Conservation (phyloP, 2,888 invertebrate species). For the Drosophila fungiperda region DNA sequence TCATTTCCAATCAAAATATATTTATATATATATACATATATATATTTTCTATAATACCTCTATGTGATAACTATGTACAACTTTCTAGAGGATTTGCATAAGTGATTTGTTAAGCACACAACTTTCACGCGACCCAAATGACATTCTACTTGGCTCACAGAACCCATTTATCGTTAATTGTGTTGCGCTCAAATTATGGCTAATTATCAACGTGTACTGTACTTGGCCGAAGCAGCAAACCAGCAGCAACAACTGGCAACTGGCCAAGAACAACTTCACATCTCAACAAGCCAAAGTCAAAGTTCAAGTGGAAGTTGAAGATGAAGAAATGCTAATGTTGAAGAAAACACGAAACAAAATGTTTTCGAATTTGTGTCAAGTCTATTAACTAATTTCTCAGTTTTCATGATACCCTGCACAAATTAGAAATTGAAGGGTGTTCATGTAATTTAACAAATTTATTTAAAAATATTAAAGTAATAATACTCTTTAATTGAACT, state of each 20-base stretch:
- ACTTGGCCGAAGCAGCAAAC: neutral
- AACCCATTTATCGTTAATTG: constrained; percentile 43
- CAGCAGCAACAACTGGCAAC: neutral
- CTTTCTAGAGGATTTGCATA: constrained; percentile 70
- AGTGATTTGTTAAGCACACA: constrained; percentile 43
- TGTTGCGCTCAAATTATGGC: constrained; percentile 36
- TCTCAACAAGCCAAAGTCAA: neutral
- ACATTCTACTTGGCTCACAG: constrained; percentile 38
- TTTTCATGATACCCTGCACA: constrained; percentile 15
- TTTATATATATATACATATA: constrained; percentile 8
- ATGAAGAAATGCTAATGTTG: constrained; percentile 59
- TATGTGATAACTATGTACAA: constrained; percentile 22
- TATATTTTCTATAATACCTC: neutral
- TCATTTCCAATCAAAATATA: constrained; percentile 32
- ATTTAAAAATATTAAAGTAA: too few species aligned
- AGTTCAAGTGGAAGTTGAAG: constrained; percentile 23
- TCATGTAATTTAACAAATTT: too few species aligned
- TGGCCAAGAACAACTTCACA: constrained; percentile 14
- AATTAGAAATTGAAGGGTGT: neutral
- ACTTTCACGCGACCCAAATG: constrained; percentile 68
- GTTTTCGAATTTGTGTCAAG: constrained; percentile 68
- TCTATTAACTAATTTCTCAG: constrained; percentile 57
- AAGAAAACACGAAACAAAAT: constrained; percentile 30
- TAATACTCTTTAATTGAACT: too few species aligned
- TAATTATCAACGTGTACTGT: constrained; percentile 40